Base-by-base conservation (phyloP, 2,888 invertebrate species). In the Chaetoderma sp. region DNA sequence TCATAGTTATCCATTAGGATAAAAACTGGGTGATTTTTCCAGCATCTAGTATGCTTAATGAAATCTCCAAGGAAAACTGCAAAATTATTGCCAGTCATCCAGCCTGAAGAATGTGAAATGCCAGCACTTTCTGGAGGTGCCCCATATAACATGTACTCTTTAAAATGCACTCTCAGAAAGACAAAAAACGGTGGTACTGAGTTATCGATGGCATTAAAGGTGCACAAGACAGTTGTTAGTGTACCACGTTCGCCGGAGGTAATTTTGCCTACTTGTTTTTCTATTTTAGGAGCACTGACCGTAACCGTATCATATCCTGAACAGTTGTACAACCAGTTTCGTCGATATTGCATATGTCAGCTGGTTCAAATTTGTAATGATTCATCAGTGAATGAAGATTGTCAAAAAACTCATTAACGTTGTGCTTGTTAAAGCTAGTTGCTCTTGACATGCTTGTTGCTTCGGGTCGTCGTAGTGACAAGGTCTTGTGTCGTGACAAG, bases 1-100 rank as follows among this genome's bases (percentile, higher is more conserved):
- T 63, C 62, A 57, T 82, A 76, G 60, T 81, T 80, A 64, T 81
- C 81, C 36, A 81, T 62, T 21, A 78, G 47, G 55, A 79, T 36
- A 27, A 73, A 71, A 74, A 56, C 77, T 57, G 65, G 72, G 30
- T 73, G 67, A n/a, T 77, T 75, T 54, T 71, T 72, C 13, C 71
- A 67, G 45, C 76, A 74, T 45, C 63, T 74, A 49, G 58, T 64
- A 70, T 71, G 70, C 52, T 75, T 63, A 5, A 75, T 67, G 64
- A 82, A 81, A 69, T 82, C 75, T 65, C 72, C 72, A 62, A 78
- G n/a, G 23, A 23, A 65, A 16, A 3, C 30, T 3, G 50, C 2
- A 28, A 62, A 62, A 8, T 30, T 36, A 0, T 71, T 73, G 61
- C 36, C 66, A 23, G 68, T 66, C 73, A 81, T 62, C 66, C 66